Evolutionary conservation across 2,797 vertebrate genomes (phyloP).

Genomic region (Fringilla coelebs): DNA sequence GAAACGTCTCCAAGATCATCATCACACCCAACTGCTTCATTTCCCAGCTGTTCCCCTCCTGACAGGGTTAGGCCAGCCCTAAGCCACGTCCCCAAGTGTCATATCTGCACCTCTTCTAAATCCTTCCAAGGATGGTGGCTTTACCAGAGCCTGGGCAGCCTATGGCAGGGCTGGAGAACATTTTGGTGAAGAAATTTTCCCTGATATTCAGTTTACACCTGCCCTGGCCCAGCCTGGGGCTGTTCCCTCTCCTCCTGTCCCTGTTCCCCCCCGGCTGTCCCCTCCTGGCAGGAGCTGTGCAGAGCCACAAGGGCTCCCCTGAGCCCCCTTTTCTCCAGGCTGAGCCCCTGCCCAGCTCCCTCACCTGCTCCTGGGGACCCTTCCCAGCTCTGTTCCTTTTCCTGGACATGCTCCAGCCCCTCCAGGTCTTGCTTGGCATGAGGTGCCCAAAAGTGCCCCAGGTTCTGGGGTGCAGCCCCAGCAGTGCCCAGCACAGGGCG

Average conservation of each 20-base stretch:
- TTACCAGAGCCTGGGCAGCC: not conserved
- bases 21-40: not conserved
- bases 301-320: too few relatives aligned
- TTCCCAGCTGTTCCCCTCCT: not conserved
- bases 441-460: not conserved
- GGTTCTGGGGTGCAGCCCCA: not conserved
- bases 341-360: too few relatives aligned
- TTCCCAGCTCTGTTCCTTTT: not conserved
- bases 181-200: not conserved
- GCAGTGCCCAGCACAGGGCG: not conserved
- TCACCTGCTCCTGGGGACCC: too few relatives aligned
- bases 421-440: too few relatives aligned
- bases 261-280: not conserved
- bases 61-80: too few relatives aligned
- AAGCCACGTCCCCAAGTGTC: not conserved
- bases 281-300: too few relatives aligned
- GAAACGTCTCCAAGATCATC: not conserved
- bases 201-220: not conserved
- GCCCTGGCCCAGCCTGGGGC: not conserved
- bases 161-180: not conserved
- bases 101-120: too few relatives aligned
- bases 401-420: too few relatives aligned
- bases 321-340: too few relatives aligned
- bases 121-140: not conserved
- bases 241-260: rapidly evolving